Conservation (phyloP, 2,113 vertebrate genomes). For the Pimephales promelas region DNA sequence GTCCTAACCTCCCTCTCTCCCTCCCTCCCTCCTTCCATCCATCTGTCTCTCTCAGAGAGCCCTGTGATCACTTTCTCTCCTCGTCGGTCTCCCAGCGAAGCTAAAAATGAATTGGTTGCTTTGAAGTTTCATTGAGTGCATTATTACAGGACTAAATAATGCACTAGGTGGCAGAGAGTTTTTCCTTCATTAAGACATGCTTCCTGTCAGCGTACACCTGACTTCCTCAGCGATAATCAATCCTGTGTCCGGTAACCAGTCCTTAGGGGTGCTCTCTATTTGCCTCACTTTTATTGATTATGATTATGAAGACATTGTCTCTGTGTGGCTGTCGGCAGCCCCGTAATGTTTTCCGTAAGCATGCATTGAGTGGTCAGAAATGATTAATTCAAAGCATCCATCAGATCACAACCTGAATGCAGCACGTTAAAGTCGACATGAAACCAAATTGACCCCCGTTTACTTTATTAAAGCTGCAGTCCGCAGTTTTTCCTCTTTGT, state of each 20-base stretch:
- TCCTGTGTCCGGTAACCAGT: slow-evolving; percentile 54
- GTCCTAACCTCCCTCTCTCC: neutral
- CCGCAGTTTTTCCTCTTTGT: too few species aligned
- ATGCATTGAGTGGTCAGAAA: slow-evolving; percentile 32
- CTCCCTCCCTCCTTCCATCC: neutral
- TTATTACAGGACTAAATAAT: slow-evolving; percentile 45
- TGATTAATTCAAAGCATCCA: neutral
- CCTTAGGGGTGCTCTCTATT: slow-evolving; percentile 53
- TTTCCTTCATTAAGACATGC: slow-evolving; percentile 52
- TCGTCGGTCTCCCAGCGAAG: slow-evolving; percentile 12
- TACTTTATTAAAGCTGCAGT: neutral
- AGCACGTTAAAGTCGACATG: neutral
- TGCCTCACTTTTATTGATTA: slow-evolving; percentile 58
- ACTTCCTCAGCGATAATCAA: slow-evolving; percentile 54
- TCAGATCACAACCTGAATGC: slow-evolving; percentile 3
- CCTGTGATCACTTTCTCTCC: slow-evolving; percentile 27
- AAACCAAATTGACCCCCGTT: neutral
- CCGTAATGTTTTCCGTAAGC: slow-evolving; percentile 27
- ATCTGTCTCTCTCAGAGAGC: slow-evolving; percentile 22
- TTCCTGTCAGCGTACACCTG: slow-evolving; percentile 47
- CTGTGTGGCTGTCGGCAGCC: slow-evolving; percentile 9
- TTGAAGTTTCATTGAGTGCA: slow-evolving; percentile 50
- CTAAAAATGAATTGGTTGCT: slow-evolving; percentile 40
- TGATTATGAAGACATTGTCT: slow-evolving; percentile 48
- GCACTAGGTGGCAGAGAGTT: slow-evolving; percentile 44